A percentile compares a stretch with the other conserved stretches of the same genome.
Evolutionary conservation across 2,888 invertebrate genomes (phyloP).

Genomic region (Conchocele bisecta): DNA sequence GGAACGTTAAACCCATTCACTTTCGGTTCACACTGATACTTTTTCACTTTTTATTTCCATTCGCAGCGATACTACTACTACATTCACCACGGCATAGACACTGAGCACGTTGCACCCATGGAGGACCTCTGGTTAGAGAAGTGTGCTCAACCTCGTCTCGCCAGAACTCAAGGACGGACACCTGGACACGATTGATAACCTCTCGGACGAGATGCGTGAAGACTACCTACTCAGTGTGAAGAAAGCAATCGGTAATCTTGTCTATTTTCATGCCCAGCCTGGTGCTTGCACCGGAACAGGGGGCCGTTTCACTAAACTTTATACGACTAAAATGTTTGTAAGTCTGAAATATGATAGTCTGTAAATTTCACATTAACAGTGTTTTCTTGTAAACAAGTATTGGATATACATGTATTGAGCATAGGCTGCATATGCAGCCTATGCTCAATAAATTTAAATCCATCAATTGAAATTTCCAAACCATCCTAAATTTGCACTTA

Average conservation of each 20-base stretch:
- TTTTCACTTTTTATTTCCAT: neutral
- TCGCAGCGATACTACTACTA: conserved; percentile 92
- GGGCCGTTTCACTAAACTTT: too few species aligned
- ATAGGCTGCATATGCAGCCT: too few species aligned
- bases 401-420: too few species aligned
- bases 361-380: too few species aligned
- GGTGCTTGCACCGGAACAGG: too few species aligned
- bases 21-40: neutral
- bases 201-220: conserved; percentile 91
- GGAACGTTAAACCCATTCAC: too few species aligned
- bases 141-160: conserved; percentile 83
- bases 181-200: conserved; percentile 82
- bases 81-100: conserved; percentile 94
- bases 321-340: too few species aligned
- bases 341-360: too few species aligned
- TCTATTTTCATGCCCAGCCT: neutral
- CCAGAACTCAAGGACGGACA: conserved; percentile 78
- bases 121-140: conserved; percentile 88
- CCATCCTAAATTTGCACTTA: too few species aligned
- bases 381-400: too few species aligned
- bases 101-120: conserved; percentile 93
- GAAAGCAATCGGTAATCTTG: conserved; percentile 87
- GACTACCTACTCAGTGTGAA: conserved; percentile 95
- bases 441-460: too few species aligned
- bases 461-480: too few species aligned